Conservation (phyloP, 2,888 invertebrate species). For the Plagiodera versicolora region DNA sequence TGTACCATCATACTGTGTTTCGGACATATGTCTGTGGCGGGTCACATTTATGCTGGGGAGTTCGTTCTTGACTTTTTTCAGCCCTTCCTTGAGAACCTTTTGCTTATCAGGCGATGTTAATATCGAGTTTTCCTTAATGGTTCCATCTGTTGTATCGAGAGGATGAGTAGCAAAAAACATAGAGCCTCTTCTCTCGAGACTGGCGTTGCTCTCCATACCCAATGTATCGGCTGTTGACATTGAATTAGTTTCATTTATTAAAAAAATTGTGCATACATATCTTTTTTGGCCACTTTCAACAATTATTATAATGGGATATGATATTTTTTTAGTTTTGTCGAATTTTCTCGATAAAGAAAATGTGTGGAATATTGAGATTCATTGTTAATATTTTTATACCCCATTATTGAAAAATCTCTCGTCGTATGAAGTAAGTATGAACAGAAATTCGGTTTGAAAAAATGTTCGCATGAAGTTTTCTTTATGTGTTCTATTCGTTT, state of each 20-base stretch:
- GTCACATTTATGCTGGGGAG: slow-evolving; percentile 46
- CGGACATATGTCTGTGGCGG: slow-evolving; percentile 53
- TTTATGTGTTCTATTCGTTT: too few relatives aligned
- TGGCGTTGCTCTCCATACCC: slow-evolving; percentile 70
- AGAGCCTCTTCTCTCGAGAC: slow-evolving; percentile 61
- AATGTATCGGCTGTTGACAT: slow-evolving; percentile 69
- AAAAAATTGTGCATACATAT: slow-evolving; percentile 17
- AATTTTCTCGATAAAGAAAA: too few relatives aligned
- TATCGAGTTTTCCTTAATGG: slow-evolving; percentile 37
- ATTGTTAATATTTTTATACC: too few relatives aligned
- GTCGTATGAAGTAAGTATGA: too few relatives aligned
- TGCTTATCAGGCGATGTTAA: slow-evolving; percentile 57
- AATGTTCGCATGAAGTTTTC: too few relatives aligned
- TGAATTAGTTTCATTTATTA: neutral
- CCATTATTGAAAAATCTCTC: too few relatives aligned
- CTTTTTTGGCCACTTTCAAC: too few relatives aligned
- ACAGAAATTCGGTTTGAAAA: too few relatives aligned
- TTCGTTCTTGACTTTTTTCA: slow-evolving; percentile 30
- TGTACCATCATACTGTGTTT: slow-evolving; percentile 56
- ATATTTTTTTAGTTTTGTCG: too few relatives aligned
- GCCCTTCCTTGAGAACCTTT: slow-evolving; percentile 19
- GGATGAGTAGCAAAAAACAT: slow-evolving; percentile 45
- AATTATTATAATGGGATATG: too few relatives aligned
- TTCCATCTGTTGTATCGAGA: slow-evolving; percentile 53
- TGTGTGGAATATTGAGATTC: too few relatives aligned